These are phyloP conservation scores for Mesorhabditis spiculigera DNA, from an alignment of 2,888 invertebrate genomes.

Conservation along the genomic window DNA sequence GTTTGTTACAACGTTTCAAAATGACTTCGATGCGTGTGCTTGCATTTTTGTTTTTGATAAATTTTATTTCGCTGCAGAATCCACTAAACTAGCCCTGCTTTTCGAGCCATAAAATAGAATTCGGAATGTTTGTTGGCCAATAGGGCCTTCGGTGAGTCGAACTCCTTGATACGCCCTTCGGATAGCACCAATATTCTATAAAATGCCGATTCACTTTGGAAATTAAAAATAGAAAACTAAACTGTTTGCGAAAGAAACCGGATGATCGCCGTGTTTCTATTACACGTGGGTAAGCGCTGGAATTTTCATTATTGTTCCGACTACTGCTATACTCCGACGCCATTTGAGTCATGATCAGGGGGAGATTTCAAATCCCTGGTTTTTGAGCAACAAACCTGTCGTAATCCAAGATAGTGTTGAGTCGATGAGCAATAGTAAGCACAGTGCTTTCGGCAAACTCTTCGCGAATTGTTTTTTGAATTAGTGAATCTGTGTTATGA, in stretches of 20 bases:
- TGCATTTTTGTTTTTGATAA: no score
- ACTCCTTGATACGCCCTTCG: constrained; percentile 59
- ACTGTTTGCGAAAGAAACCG: no score
- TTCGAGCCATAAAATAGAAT: constrained; percentile 61
- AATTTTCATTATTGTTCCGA: no score
- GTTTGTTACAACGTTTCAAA: no score
- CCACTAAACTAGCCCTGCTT: constrained; percentile 41
- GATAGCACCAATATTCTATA: constrained; percentile 61
- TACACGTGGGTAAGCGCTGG: no score
- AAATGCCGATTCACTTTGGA: not conserved
- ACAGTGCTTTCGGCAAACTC: constrained; percentile 84
- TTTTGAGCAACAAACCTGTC: constrained; percentile 60
- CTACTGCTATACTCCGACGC: no score
- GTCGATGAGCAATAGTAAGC: constrained; percentile 84
- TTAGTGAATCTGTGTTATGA: constrained; percentile 64
- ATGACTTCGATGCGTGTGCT: no score
- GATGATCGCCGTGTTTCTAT: no score
- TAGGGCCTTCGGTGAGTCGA: constrained; percentile 58
- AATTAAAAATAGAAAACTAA: not conserved
- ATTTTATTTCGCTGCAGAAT: no score
- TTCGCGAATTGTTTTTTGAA: constrained; percentile 63
- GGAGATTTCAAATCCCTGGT: no score
- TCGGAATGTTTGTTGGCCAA: constrained; percentile 54
- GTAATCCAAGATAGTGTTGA: constrained; percentile 87
- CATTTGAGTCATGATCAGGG: no score